Evolutionary conservation across 2,797 vertebrate genomes (phyloP).

Genomic region (Scleropages formosus): DNA sequence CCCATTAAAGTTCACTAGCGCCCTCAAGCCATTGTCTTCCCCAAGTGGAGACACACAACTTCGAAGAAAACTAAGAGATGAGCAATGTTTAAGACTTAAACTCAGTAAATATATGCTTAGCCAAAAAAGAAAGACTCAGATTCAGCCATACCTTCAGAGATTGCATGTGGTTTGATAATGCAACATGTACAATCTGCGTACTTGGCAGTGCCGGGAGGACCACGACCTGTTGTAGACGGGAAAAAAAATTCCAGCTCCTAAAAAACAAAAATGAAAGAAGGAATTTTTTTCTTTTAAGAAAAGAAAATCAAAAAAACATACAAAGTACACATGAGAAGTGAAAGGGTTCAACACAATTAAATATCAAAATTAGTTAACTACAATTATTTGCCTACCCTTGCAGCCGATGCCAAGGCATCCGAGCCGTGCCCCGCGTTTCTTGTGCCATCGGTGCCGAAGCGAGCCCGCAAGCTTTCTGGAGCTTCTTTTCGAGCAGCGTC

Average conservation of each 20-base stretch:
- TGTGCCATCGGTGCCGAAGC: conserved; percentile 64
- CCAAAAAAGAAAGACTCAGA: no score
- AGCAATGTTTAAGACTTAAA: no score
- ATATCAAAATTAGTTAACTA: no score
- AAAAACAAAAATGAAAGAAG: conserved; percentile 49
- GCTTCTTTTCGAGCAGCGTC: conserved; percentile 56
- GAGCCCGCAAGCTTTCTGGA: conserved; percentile 60
- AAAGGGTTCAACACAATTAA: background rate
- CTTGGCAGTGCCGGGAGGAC: conserved; percentile 70
- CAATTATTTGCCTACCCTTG: conserved; percentile 58
- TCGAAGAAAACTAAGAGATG: no score
- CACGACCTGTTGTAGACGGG: conserved; percentile 78
- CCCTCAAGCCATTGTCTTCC: no score
- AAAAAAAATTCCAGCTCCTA: conserved; percentile 95
- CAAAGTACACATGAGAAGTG: background rate
- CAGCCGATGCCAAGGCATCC: conserved; percentile 71
- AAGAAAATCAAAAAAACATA: background rate
- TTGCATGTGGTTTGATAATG: conserved; percentile 80
- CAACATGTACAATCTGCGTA: conserved; percentile 72
- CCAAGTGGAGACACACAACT: no score
- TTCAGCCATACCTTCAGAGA: conserved; percentile 78
- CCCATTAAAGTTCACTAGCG: no score
- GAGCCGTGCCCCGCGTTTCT: conserved; percentile 70
- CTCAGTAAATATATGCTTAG: no score
- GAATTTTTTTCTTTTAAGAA: no score